Evolutionary conservation across 2,113 vertebrate species (phyloP).

Genomic region (Hiodon tergisus): DNA sequence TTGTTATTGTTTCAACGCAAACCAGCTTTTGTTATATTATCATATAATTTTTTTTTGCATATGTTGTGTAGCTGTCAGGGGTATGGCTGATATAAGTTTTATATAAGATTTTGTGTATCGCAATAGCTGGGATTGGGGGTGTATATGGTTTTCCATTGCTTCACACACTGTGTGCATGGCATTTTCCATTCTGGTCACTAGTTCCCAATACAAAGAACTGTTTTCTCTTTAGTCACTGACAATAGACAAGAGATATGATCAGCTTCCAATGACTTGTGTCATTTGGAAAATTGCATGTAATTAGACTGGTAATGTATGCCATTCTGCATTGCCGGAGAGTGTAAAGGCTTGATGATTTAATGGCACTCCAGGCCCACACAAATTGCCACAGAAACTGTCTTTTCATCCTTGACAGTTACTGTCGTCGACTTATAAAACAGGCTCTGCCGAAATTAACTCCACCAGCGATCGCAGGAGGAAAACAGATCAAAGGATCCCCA

Average conservation of each 20-base stretch:
- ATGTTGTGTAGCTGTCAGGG: no score
- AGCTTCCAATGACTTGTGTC: conserved; percentile 5
- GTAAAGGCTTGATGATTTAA: neutral
- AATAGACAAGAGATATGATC: neutral
- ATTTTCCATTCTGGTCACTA: no score
- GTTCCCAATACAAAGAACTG: neutral
- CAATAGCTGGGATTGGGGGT: no score
- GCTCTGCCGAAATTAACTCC: conserved; percentile 9
- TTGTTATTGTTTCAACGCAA: no score
- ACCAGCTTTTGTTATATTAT: no score
- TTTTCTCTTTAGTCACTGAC: neutral
- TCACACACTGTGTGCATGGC: no score
- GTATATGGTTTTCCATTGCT: no score
- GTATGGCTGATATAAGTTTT: no score
- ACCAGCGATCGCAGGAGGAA: conserved; percentile 3
- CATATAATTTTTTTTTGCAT: conserved; percentile 39
- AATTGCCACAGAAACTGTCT: conserved; percentile 7
- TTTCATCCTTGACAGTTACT: neutral
- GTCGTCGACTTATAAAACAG: neutral
- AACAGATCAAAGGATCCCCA: conserved; percentile 32
- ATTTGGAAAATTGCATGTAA: conserved; percentile 33
- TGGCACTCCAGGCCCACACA: conserved; percentile 6
- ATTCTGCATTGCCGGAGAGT: neutral
- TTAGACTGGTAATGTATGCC: conserved; percentile 4
- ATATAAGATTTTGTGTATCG: no score